Base-by-base conservation (phyloP, 1,140 invertebrate species). In the Bombus sylvicola region DNA sequence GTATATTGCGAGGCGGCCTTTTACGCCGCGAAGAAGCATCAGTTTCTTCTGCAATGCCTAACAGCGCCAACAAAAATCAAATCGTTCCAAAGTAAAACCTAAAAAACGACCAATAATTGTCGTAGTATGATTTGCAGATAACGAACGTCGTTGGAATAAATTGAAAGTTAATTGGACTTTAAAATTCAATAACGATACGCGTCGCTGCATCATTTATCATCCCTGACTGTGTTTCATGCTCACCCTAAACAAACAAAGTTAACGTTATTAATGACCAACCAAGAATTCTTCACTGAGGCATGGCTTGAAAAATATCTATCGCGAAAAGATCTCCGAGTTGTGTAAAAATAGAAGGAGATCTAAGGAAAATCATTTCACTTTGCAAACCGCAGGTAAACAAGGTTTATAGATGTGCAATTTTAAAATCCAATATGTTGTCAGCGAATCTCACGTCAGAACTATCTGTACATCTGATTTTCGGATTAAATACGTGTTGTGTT, bases 101-200 rank as follows among this genome's bases (percentile, higher is more conserved):
- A 9, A 28, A 22, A 43, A 43, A 73, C 41, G 37, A 28, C 28
- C 25, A 13, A 41, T 25, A n/a, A 22, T 39, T 22, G 68, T 69
- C 57, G 25, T 13, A 5, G n/a, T 47, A n/a, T 41, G 15, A 25
- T 79, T 47, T 34, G 9, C 37, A n/a, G n/a, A 13, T 31, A 34
- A 37, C 25, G 39, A 37, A 68, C 71, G 28, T 1, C 41, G 28
- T 15, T 18, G 39, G 18, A 41, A 47, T 37, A 69, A 47, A 68
- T 34, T 43, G 41, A 69, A 43, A 73, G n/a, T 68, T 68, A 80
- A 68, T 80, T 13, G 62, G 34, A 79, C 39, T 25, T 66, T 43
- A 47, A 64, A 34, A 25, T 68, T 34, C n/a, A 25, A 68, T 79
- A 47, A 9, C 39, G n/a, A 47, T 43, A 15, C 18, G 62, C 4